A percentile compares a stretch with the other conserved stretches of the same genome.
Conservation (phyloP, 2,797 vertebrate genomes). For the Labroides dimidiatus region DNA sequence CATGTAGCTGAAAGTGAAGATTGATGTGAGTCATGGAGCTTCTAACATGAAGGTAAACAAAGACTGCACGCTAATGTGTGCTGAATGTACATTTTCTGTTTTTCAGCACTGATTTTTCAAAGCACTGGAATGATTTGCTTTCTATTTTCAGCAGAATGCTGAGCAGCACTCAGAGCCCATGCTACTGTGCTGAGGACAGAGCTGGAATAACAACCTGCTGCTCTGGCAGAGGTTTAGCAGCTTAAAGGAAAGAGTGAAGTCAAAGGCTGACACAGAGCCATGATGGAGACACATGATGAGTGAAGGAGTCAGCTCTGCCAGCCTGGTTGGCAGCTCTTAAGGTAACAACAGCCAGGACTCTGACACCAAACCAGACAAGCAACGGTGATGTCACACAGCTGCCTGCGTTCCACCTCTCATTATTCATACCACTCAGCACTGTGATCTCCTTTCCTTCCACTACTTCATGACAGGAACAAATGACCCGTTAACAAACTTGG, state of each 20-base stretch:
- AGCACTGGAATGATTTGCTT: too few relatives aligned
- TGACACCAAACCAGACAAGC: conserved; percentile 32
- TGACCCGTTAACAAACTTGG: not conserved
- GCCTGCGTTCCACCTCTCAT: conserved; percentile 39
- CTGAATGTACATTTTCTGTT: too few relatives aligned
- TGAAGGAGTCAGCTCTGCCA: conserved; percentile 45
- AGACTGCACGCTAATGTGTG: too few relatives aligned
- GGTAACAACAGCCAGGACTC: conserved; percentile 50
- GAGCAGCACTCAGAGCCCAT: too few relatives aligned
- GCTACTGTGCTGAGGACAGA: not conserved
- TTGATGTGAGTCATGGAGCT: too few relatives aligned
- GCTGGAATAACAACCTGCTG: conserved; percentile 16
- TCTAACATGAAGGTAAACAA: too few relatives aligned
- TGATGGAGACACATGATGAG: conserved; percentile 35
- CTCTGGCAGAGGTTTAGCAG: conserved; percentile 26
- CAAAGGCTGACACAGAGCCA: conserved; percentile 50
- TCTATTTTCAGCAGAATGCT: too few relatives aligned
- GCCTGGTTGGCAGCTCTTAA: conserved; percentile 49
- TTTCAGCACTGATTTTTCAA: too few relatives aligned
- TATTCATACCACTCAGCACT: conserved; percentile 36
- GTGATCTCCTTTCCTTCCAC: conserved; percentile 27
- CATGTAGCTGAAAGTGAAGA: too few relatives aligned
- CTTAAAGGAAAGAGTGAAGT: conserved; percentile 46
- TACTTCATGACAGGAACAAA: conserved; percentile 7
- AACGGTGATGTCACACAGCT: conserved; percentile 39